Evolutionary conservation across 1,140 invertebrate species (phyloP), one percentile per base, ranked within the genome.

Genomic region (Bombyx mandarina): DNA sequence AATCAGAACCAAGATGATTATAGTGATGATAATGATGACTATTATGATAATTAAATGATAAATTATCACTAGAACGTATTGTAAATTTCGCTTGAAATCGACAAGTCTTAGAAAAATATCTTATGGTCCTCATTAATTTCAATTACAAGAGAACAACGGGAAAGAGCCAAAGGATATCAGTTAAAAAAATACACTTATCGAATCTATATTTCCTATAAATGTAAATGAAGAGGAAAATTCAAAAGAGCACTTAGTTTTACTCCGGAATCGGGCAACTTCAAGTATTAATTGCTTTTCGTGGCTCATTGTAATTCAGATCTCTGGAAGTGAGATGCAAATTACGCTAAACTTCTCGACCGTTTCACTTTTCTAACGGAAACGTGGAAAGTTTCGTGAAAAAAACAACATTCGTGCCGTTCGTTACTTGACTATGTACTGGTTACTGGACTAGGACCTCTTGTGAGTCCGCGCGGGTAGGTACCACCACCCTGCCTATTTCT

Each of bases 261-360:
- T 75, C 73, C 73, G 72, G 75, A 82, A 82, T 76, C 74, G 66
- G 69, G 64, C 66, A 73, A 86, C 77, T 81, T 82, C 66, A 76
- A 82, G 81, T 84, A 86, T 84, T 86, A 84, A 86, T 86, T 82
- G 81, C 78, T 84, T 86, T 82, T 77, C 71, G 71, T 77, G 73
- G 73, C 78, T 77, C 77, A 82, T 84, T 82, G 82, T 84, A 67
- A 86, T 82, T 82, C 78, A 79, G 77, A 76, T 79, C 77, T 58
- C 71, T 67, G 71, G 63, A 67, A 81, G 70, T 64, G 71, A 77
- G 79, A 86, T 86, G 80, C 81, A 84, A 86, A 84, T 86, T 77
- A 75, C 67, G 65, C 72, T 73, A 80, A 84, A 81, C 72, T 82
- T 82, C 70, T 63, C 72, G 63, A 77, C 75, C 82, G 76, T 62